Evolutionary conservation across 1,140 invertebrate species (phyloP), one percentile per base, ranked within the genome.

Genomic region (Eriosoma lanigerum): DNA sequence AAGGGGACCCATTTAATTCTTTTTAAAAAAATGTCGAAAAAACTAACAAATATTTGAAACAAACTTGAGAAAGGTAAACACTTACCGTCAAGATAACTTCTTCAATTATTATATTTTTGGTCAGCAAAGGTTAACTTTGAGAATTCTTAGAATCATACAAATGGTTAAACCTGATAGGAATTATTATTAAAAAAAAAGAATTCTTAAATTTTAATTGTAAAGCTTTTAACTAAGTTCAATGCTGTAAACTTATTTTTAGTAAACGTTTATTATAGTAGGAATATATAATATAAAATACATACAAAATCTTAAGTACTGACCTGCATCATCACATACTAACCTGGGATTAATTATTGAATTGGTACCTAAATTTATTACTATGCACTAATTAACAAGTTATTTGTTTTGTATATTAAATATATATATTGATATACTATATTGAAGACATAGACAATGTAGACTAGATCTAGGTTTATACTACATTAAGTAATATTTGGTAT

Each of bases 71-170:
- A 70, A 26, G 5, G 13, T 24, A 38, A 68, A 38, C 44, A 68
- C 44, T 24, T 68, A 68, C 17, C 13, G 21, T 19, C n/a, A 70
- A 26, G 21, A 50, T 70, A 50, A 50, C 46, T 48, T 48, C 3
- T 70, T 50, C 21, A 50, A 19, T 29, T 50, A 70, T 50, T 70
- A 70, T 50, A 68, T 66, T 66, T 58, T 66, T 46, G n/a, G 38
- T 66, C n/a, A 26, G 48, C 15, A 29, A 15, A 0, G 9, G 46
- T 70, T 70, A 19, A 70, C 66, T 48, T 68, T 19, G 21, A 1
- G 19, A 26, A 48, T 70, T 9, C 8, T 26, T 12, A 21, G 21
- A n/a, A 48, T 17, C 17, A 24, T 48, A 24, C 17, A 70, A 70
- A 70, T 24, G 1, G 10, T 48, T n/a, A 48, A 48, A 26, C 6